Evolutionary conservation across 1,140 invertebrate genomes (phyloP).

Genomic region (Drosophila repletoides): DNA sequence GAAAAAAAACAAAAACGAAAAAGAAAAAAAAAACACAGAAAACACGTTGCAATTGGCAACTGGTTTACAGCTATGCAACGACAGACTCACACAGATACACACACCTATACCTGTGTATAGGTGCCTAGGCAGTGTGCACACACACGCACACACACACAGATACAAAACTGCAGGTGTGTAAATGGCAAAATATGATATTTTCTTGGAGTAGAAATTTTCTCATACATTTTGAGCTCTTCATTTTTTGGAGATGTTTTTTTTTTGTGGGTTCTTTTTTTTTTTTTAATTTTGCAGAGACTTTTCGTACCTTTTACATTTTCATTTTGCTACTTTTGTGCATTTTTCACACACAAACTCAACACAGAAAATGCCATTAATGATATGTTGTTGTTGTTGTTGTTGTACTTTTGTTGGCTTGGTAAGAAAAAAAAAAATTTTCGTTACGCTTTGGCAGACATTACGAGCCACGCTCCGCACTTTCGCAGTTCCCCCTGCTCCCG

Average conservation of each 20-base stretch:
- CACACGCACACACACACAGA: conserved; percentile 32
- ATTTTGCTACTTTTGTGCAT: conserved; percentile 63
- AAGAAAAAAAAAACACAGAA: conserved; percentile 47
- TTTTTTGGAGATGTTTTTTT: not conserved
- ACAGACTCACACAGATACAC: conserved; percentile 29
- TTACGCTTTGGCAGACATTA: conserved; percentile 79
- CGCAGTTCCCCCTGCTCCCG: conserved; percentile 10
- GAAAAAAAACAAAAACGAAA: conserved; percentile 15
- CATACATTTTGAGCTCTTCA: conserved; percentile 23
- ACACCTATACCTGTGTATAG: conserved; percentile 15
- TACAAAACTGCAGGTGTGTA: conserved; percentile 63
- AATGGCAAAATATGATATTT: conserved; percentile 66
- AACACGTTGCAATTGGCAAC: conserved; percentile 77
- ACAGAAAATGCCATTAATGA: conserved; percentile 74
- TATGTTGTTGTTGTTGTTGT: conserved; percentile 31
- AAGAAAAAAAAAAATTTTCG: conserved; percentile 74
- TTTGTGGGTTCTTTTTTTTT: not conserved
- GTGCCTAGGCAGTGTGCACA: conserved; percentile 24
- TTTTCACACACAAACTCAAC: conserved; percentile 74
- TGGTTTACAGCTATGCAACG: conserved; percentile 78
- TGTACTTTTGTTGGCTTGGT: conserved; percentile 60
- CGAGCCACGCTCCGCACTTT: conserved; percentile 70
- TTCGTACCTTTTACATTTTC: conserved; percentile 63
- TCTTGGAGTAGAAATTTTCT: conserved; percentile 38
- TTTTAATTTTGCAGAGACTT: conserved; percentile 13